These are phyloP conservation scores for Embidobia sp. DNA, from an alignment of 2,888 invertebrate species.

Conservation along the genomic window DNA sequence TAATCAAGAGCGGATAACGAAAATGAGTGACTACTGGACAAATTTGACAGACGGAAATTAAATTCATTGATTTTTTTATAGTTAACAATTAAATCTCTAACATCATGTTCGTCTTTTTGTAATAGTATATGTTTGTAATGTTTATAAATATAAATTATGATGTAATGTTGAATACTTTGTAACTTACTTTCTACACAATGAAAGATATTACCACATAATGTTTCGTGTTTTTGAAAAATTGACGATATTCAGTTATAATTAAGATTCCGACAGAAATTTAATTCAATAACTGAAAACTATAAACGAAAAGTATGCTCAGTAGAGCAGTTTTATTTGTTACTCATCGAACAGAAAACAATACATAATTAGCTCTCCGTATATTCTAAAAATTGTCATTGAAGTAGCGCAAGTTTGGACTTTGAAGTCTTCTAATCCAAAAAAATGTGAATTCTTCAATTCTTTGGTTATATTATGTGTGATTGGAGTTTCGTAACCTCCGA, in stretches of 20 bases:
- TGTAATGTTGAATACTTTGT: too few species aligned
- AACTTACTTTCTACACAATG: slow-evolving; percentile 17
- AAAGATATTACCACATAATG: slow-evolving; percentile 41
- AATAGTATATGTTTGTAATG: too few species aligned
- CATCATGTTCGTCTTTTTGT: too few species aligned
- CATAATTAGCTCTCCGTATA: too few species aligned
- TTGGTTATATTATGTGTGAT: too few species aligned
- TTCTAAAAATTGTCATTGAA: too few species aligned
- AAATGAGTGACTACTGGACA: slow-evolving; percentile 46
- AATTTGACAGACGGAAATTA: slow-evolving; percentile 45
- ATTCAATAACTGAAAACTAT: slow-evolving; percentile 14
- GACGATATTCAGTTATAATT: slow-evolving; percentile 1
- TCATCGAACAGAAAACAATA: too few species aligned
- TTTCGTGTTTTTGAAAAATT: slow-evolving; percentile 21
- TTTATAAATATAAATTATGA: too few species aligned
- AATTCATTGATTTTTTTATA: slow-evolving; percentile 37
- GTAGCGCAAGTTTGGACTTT: too few species aligned
- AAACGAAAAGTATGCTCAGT: neutral
- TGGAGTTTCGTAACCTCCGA: too few species aligned
- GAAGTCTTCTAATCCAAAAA: too few species aligned
- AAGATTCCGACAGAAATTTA: neutral
- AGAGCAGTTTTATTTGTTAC: slow-evolving; percentile 20
- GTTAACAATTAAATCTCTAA: slow-evolving; percentile 36
- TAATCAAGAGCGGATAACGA: slow-evolving; percentile 34
- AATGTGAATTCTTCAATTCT: too few species aligned